Conservation (phyloP, 2,797 vertebrate species). For the Geotrypetes seraphini region DNA sequence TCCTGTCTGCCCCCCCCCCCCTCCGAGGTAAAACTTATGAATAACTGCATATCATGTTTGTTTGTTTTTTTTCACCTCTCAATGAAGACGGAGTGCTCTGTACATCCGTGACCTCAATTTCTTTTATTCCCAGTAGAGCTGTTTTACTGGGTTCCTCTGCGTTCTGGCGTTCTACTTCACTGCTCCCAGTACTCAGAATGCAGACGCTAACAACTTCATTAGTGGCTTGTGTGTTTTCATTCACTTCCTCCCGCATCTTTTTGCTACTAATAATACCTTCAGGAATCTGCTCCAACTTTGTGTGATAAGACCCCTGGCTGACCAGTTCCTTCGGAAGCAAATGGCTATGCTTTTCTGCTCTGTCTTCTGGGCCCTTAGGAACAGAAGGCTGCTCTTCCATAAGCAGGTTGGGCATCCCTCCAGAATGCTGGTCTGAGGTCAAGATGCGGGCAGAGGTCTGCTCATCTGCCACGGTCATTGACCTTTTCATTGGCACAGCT, state of each 20-base stretch:
- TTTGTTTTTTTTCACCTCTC: slow-evolving; percentile 26
- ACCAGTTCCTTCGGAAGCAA: slow-evolving; percentile 21
- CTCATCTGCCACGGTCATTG: slow-evolving; percentile 74
- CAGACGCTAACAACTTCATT: not conserved
- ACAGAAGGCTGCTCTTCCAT: slow-evolving; percentile 6
- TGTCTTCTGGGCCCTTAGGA: not conserved
- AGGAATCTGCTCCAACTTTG: slow-evolving; percentile 53
- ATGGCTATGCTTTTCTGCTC: slow-evolving; percentile 7
- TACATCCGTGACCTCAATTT: slow-evolving; percentile 33
- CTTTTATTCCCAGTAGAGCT: slow-evolving; percentile 10
- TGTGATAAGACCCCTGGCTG: slow-evolving; percentile 21
- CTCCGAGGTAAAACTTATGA: slow-evolving; percentile 36
- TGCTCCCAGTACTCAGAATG: not conserved
- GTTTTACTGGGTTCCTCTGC: slow-evolving; percentile 6
- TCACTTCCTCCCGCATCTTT: slow-evolving; percentile 12
- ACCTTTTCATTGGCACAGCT: slow-evolving; percentile 59
- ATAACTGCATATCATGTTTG: slow-evolving; percentile 48
- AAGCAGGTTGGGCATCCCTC: slow-evolving; percentile 2
- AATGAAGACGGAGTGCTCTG: slow-evolving; percentile 23
- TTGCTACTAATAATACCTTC: slow-evolving; percentile 31
- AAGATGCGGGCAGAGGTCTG: slow-evolving; percentile 43
- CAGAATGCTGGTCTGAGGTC: not conserved
- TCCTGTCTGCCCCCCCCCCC: slow-evolving; percentile 22
- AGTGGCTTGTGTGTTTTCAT: not conserved
- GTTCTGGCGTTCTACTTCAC: not conserved